A percentile compares a stretch with the other conserved stretches of the same genome.
Conservation (phyloP, 1,140 invertebrate species). For the Cotesia glomerata region DNA sequence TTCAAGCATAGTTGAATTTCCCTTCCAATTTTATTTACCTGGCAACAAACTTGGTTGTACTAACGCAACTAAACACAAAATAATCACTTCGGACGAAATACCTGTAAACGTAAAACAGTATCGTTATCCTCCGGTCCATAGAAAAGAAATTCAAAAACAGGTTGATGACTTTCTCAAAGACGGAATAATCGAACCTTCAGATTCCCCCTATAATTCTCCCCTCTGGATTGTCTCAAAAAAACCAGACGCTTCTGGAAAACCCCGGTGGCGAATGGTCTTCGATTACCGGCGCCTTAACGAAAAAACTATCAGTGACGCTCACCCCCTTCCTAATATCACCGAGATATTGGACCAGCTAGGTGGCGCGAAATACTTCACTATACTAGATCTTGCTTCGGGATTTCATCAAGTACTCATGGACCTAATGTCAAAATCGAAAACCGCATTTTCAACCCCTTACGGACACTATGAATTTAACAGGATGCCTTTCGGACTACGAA, state of each 20-base stretch:
- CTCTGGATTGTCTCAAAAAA: constrained; percentile 54
- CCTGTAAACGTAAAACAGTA: constrained; percentile 36
- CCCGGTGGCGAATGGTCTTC: constrained; percentile 52
- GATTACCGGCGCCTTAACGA: constrained; percentile 36
- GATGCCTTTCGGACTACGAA: too few relatives aligned
- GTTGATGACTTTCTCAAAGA: constrained; percentile 39
- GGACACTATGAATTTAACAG: too few relatives aligned
- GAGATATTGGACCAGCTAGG: too few relatives aligned
- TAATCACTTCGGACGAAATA: constrained; percentile 31
- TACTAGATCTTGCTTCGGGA: too few relatives aligned
- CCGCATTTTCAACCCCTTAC: too few relatives aligned
- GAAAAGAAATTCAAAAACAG: constrained; percentile 38
- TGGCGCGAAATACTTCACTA: too few relatives aligned
- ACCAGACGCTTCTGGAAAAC: constrained; percentile 45
- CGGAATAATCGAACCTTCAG: constrained; percentile 41
- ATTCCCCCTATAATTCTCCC: constrained; percentile 47
- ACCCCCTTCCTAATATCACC: constrained; percentile 48
- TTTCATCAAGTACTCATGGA: too few relatives aligned
- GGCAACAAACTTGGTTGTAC: constrained; percentile 13
- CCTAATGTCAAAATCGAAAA: too few relatives aligned
- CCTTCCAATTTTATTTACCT: constrained; percentile 44
- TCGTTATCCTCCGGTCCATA: constrained; percentile 36
- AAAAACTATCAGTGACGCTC: constrained; percentile 30
- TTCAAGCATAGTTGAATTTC: not conserved
- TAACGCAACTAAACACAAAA: constrained; percentile 34